phyloP scores from a whole-genome alignment of 2,113 vertebrate species.

The Ochotona princeps region DNA sequence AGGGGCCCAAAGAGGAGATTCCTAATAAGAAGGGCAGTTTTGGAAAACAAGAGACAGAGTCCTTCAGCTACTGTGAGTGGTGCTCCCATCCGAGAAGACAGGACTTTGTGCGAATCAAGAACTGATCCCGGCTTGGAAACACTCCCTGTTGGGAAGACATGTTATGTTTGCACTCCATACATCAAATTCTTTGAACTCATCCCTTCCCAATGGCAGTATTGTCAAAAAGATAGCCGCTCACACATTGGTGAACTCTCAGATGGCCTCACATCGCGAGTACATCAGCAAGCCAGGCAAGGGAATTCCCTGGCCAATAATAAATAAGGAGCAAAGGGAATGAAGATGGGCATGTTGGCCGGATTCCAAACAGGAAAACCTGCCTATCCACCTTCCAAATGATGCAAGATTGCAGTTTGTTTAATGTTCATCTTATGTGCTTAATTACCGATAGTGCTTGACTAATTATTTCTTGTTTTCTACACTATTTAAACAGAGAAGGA shows the following conservation, averaged over 20 bases:
- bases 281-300: conserved; percentile 50
- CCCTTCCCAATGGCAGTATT: not conserved
- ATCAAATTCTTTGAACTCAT: conserved; percentile 49
- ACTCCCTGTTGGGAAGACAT: not conserved
- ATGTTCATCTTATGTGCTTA: conserved; percentile 82
- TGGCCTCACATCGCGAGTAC: not conserved
- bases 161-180: not conserved
- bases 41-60: not conserved
- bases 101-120: not conserved
- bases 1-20: not conserved
- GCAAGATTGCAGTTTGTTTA: conserved; percentile 82
- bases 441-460: conserved; percentile 81
- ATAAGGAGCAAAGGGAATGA: conserved; percentile 62
- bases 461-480: conserved; percentile 83
- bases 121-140: not conserved
- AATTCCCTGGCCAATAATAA: conserved; percentile 64
- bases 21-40: not conserved
- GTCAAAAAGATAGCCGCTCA: conserved; percentile 19
- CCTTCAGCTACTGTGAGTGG: not conserved
- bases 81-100: not conserved
- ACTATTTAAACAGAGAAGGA: conserved; percentile 71
- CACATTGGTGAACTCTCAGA: not conserved
- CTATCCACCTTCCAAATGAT: conserved; percentile 78
- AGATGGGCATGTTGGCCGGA: conserved; percentile 71
- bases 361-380: conserved; percentile 69